Base-by-base conservation (phyloP, 2,797 vertebrate species). In the Pseudomugil tenellus region DNA sequence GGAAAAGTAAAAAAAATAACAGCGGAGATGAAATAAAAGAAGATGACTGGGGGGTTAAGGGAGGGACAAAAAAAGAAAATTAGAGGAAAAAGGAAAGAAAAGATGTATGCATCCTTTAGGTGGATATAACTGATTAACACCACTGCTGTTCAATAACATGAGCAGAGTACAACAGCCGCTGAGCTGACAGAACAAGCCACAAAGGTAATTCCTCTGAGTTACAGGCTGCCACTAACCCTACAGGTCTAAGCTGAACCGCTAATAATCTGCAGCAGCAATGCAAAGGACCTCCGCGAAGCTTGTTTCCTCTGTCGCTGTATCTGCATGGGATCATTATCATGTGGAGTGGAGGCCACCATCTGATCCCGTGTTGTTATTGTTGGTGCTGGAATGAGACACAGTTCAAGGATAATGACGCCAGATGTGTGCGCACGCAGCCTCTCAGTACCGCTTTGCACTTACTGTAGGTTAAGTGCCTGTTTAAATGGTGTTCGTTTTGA, bases 341-440 rank as follows among this genome's bases (percentile, higher is more conserved):
- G 28, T 1, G 32, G 61, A 1, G 13, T 4, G 32, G 26, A 58
- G 46, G 58, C 68, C 60, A 26, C 46, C 31, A 2, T 9, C 2
- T 32, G 56, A 70, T 71, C 46, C 65, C 12, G 4, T 39, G 35
- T 31, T 53, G 26, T 65, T 79, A 54, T 70, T 63, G 67, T 76
- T 34, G 65, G 46, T 56, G 67, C 63, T 63, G 67, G 65, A 81
- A 76, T 37, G 79, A 71, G 75, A 74, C 31, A 29, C 16, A 17
- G 79, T 81, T 84, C 72, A 72, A 76, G 69, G 76, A 68, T 84
- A 89, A 86, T 80, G 74, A 69, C 31, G 28, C 68, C 83, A 65
- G 64, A 73, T 70, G 69, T 13, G 19, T 14, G 71, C 53, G 68
- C 76, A 72, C 71, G 52, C 82, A 58, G 72, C 53, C 35, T 53